phyloP scores from a whole-genome alignment of 2,797 vertebrate species.

The Oreonectes daqikongensis region DNA sequence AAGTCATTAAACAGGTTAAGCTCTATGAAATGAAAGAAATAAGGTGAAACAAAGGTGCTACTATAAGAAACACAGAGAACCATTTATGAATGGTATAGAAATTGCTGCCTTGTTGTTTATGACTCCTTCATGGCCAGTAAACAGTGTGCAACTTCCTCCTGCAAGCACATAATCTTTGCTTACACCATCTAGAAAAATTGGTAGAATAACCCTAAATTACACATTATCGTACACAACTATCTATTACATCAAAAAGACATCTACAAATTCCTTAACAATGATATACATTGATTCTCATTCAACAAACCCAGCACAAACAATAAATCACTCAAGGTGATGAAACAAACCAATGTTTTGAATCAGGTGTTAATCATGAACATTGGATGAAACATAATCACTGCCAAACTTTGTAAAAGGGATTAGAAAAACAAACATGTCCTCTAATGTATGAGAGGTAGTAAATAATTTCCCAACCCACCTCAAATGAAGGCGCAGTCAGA shows the following conservation, averaged over 20 bases:
- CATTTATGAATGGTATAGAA: slow-evolving; percentile 62
- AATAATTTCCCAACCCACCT: slow-evolving; percentile 66
- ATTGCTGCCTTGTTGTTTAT: slow-evolving; percentile 68
- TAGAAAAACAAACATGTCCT: slow-evolving; percentile 33
- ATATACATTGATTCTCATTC: neutral
- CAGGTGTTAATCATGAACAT: neutral
- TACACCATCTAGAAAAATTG: slow-evolving; percentile 62
- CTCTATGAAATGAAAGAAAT: slow-evolving; percentile 68
- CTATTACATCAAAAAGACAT: slow-evolving; percentile 17
- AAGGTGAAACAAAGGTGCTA: slow-evolving; percentile 65
- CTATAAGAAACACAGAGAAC: slow-evolving; percentile 55
- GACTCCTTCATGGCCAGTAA: slow-evolving; percentile 63
- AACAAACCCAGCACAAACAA: neutral
- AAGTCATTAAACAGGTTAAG: slow-evolving; percentile 65
- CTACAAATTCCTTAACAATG: neutral
- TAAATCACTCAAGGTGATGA: neutral
- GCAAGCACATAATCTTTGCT: slow-evolving; percentile 68
- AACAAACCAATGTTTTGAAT: neutral
- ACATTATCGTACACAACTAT: slow-evolving; percentile 25
- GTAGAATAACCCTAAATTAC: slow-evolving; percentile 13
- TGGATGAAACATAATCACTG: neutral
- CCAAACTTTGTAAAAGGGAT: neutral
- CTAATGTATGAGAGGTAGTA: slow-evolving; percentile 39
- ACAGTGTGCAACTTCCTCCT: slow-evolving; percentile 64
- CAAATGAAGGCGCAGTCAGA: slow-evolving; percentile 64